Base-by-base conservation (phyloP, 2,797 vertebrate genomes). In the Poeciliopsis presidionis region DNA sequence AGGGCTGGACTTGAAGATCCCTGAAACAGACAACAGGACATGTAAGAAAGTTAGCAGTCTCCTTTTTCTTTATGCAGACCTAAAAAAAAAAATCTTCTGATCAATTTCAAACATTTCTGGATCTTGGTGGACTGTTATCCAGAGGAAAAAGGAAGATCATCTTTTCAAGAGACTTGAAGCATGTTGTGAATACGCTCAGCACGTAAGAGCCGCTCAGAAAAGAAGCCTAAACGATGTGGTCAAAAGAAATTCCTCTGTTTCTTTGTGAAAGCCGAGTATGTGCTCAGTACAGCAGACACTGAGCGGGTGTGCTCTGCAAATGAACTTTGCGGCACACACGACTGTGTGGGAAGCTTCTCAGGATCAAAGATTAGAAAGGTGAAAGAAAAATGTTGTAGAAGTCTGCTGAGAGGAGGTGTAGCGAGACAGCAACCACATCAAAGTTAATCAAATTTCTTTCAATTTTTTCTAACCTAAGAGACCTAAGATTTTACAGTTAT, bases 271-370 rank as follows among this genome's bases (percentile, higher is more conserved):
- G 93, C 94, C 95, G 92, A 92, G 90, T 81, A 84, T 87, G 36
- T 61, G 93, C 95, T 95, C 96, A 96, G 96, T 96, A 96, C 96
- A 97, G 94, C 73, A 80, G 82, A 79, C 85, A 81, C 30, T 47
- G 39, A 57, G 80, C 65, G n/a, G 49, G 72, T 36, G 33, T 47
- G 73, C 47, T 46, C 43, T 1, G 43, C 72, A 45, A 75, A 16
- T 81, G 81, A 82, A 89, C 78, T 83, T 59, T 82, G 83, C 82
- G 80, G 73, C 80, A 78, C 74, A 77, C 53, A 55, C 55, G 75
- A 65, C 47, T 36, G 84, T 18, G 72, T 80, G 74, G 74, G 81
- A 76, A 77, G 83, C 72, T 65, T 46, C 16, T 1, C 12, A 5
- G 63, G 75, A 83, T 74, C 45, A 69, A 25, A 8, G 72, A 51